Base-by-base conservation (phyloP, 1,140 invertebrate species). In the Lasioglossum albipes region DNA sequence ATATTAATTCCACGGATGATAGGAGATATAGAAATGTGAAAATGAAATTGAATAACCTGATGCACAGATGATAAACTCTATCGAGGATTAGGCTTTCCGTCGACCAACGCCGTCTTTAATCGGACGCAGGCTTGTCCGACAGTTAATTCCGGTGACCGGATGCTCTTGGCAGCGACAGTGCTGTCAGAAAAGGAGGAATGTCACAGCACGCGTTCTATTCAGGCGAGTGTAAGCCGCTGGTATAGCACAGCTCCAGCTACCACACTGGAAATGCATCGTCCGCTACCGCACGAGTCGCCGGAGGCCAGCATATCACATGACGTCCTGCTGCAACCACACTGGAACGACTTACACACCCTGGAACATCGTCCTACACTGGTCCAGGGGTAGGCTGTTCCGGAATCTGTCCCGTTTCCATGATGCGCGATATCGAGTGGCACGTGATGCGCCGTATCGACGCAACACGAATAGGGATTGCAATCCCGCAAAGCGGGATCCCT, bases 251-350 rank as follows among this genome's bases (percentile, higher is more conserved):
- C 81, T 36, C 36, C 36, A 5, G 36, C 81, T 83, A 84, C 75
- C 71, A 83, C 79, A 83, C 83, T 76, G 83, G 83, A 84, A 84
- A 79, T 79, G 61, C 81, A 74, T 84, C 75, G 71, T 79, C 64
- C 75, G 52, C 45, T 67, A 79, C 57, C 59, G 82, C 77, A 84
- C 82, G 69, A 83, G 74, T 65, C 45, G 81, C 77, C 81, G 67
- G 75, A 79, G 80, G 68, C 80, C 42, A 31, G 68, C 68, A 13
- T 49, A 27, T 67, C 68, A 68, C 73, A 75, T 67, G 72, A 82
- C 36, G 72, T 27, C 65, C 22, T 36, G 57, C 69, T 36, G 73
- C 45, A 65, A 75, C 45, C 73, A 54, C 62, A 67, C 62, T 31
- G 3, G 5, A 36, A 36, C 36, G 22, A 20, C 64, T 65, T 45